A percentile compares a stretch with the other conserved stretches of the same genome.
These are phyloP conservation scores for Vombatus ursinus DNA, from an alignment of 2,113 vertebrate genomes.

Conservation along the genomic window DNA sequence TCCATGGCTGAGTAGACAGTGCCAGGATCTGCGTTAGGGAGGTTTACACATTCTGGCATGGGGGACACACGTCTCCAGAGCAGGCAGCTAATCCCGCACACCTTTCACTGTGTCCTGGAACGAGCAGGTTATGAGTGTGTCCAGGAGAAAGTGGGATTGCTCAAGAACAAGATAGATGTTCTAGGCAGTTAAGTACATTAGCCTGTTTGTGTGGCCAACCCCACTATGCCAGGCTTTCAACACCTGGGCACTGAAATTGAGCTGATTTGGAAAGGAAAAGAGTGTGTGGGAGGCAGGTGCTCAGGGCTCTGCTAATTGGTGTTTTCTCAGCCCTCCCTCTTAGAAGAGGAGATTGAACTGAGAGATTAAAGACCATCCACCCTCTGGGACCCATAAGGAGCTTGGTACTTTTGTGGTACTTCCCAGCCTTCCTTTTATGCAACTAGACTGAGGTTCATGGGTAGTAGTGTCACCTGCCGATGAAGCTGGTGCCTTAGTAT, in stretches of 20 bases:
- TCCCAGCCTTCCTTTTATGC: neutral
- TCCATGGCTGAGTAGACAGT: neutral
- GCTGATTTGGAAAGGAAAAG: neutral
- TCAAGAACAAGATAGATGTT: neutral
- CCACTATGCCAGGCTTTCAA: neutral
- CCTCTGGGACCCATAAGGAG: neutral
- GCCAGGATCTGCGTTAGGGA: neutral
- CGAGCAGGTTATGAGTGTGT: neutral
- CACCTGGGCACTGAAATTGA: neutral
- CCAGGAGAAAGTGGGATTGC: neutral
- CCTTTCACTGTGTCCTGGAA: neutral
- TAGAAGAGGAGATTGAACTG: neutral
- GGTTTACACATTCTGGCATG: neutral
- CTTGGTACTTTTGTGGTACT: too few species aligned
- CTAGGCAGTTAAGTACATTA: neutral
- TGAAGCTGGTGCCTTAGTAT: neutral
- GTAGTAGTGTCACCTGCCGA: too few species aligned
- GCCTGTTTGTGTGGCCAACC: neutral
- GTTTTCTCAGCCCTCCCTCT: neutral
- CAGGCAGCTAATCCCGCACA: neutral
- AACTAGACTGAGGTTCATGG: neutral
- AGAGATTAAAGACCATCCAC: neutral
- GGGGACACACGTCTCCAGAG: neutral
- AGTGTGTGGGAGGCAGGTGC: too few species aligned
- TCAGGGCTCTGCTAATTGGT: too few species aligned